A percentile compares a stretch with the other conserved stretches of the same genome.
Conservation (phyloP, 2,888 invertebrate genomes). For the Geotrupes spiniger region DNA sequence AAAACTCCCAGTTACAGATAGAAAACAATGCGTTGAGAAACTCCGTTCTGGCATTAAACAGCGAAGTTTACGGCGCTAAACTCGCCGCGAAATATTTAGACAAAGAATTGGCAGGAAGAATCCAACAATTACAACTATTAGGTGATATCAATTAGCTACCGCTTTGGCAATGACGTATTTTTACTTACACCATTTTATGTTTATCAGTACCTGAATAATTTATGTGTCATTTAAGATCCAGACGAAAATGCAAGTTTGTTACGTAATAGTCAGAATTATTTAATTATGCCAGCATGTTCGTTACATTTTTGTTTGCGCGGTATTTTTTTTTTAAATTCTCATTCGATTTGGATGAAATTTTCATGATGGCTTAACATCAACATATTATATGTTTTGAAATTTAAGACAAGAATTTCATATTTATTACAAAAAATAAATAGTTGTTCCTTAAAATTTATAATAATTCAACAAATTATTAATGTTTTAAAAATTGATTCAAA, state of each 20-base stretch:
- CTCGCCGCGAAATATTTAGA: constrained; percentile 84
- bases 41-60: constrained; percentile 70
- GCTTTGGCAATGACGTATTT: constrained; percentile 2
- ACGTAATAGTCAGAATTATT: too few species aligned
- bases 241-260: not conserved
- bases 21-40: constrained; percentile 71
- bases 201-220: constrained; percentile 8
- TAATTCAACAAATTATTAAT: too few species aligned
- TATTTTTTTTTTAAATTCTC: too few species aligned
- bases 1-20: constrained; percentile 59
- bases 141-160: constrained; percentile 45
- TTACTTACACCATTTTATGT: constrained; percentile 6
- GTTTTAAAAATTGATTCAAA: too few species aligned
- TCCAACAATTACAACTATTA: constrained; percentile 81
- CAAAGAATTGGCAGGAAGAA: constrained; percentile 77
- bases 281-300: too few species aligned
- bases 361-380: too few species aligned
- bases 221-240: constrained; percentile 4
- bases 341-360: too few species aligned
- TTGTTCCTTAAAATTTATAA: too few species aligned
- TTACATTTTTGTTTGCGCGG: too few species aligned
- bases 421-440: too few species aligned
- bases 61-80: constrained; percentile 80
- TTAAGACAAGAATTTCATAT: too few species aligned
- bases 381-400: too few species aligned